phyloP scores from a whole-genome alignment of 2,888 invertebrate species.

The Rhynchonema sp. region DNA sequence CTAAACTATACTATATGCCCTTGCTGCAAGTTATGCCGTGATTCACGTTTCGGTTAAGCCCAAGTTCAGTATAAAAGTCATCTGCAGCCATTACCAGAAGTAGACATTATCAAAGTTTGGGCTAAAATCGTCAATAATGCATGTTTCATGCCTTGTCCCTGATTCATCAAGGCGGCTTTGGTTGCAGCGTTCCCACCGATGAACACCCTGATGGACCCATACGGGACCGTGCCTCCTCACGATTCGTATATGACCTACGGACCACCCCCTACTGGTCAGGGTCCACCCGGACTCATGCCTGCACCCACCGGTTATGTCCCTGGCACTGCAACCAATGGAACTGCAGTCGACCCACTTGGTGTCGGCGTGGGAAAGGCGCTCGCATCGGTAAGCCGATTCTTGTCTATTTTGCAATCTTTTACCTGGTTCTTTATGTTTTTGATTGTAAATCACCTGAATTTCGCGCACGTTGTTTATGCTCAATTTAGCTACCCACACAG shows the following conservation, averaged over 20 bases:
- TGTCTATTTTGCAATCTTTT: not conserved
- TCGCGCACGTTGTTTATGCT: too few relatives aligned
- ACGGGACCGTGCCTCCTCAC: too few relatives aligned
- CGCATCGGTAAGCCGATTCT: not conserved
- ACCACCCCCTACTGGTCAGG: not conserved
- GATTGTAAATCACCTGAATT: not conserved
- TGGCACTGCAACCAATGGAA: not conserved
- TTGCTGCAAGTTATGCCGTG: too few relatives aligned
- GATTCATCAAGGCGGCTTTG: not conserved
- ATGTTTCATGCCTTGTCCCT: too few relatives aligned
- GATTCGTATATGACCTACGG: not conserved
- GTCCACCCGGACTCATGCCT: not conserved
- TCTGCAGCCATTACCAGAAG: too few relatives aligned
- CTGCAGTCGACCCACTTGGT: not conserved
- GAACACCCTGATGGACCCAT: not conserved
- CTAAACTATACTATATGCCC: too few relatives aligned
- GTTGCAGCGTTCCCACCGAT: not conserved
- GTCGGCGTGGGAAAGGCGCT: slow-evolving; percentile 1
- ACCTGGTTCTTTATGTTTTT: not conserved
- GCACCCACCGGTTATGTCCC: not conserved
- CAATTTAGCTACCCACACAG: too few relatives aligned
- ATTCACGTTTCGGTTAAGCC: too few relatives aligned
- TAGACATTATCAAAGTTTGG: too few relatives aligned
- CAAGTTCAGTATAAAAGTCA: too few relatives aligned
- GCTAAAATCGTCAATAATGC: too few relatives aligned